Base-by-base conservation (phyloP, 2,888 invertebrate genomes). In the Drosophila demipolita region DNA sequence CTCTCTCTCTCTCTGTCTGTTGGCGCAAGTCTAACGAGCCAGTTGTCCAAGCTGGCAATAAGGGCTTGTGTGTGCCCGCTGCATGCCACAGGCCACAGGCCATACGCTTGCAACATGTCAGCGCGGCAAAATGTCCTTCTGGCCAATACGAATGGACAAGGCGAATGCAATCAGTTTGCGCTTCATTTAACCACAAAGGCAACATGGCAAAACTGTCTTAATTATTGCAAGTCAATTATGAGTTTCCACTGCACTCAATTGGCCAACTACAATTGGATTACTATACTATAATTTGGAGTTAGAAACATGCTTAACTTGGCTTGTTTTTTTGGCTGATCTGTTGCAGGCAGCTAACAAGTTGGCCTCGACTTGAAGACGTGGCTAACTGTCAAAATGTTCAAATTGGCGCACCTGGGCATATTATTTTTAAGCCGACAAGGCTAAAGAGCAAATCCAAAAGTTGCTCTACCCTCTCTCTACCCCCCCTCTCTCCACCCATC, bases 351-450 rank as follows among this genome's bases (percentile, higher is more conserved):
- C 20, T 45, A 12, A n/a, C 40, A 40, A 17, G 8, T 1, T n/a
- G 12, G 26, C n/a, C 35, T 40, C 17, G 4, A 8, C 20, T 29
- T 4, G 26, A 8, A 29, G 45, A 33, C 36, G 15, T 54, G 50
- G 40, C 68, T 38, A 62, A 54, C 53, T 45, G 36, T 59, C 33
- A n/a, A 52, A 48, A 68, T 38, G 33, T 54, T 67, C 53, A 49
- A 52, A 55, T 50, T 48, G 66, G 9, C 53, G n/a, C 65, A 71
- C 61, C 73, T 83, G 83, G 78, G 52, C 72, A 75, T 67, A 83
- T 83, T 68, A 83, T 87, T 86, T 81, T 81, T 89, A 84, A 84
- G 71, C 84, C 79, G 71, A 80, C 85, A 79, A 79, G 82, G 71
- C 75, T 75, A 73, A 76, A 73, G 71, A 86, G 63, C 71, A 89